Evolutionary conservation across 2,113 vertebrate genomes (phyloP).

Genomic region (Mesocricetus auratus): DNA sequence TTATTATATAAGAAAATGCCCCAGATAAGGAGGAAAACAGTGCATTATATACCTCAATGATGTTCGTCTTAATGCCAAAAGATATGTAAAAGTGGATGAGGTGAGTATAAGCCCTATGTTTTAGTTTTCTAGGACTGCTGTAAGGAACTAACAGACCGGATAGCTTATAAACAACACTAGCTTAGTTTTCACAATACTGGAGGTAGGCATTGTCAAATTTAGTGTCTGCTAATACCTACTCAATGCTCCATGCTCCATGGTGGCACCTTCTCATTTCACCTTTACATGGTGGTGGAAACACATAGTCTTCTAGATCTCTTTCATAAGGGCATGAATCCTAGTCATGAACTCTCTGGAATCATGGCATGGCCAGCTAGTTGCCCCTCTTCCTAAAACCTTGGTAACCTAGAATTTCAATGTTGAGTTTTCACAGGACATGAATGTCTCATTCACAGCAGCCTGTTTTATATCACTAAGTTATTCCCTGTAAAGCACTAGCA

Average conservation of each 20-base stretch:
- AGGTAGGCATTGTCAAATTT: background rate
- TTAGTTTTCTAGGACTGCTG: background rate
- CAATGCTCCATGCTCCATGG: background rate
- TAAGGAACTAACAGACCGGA: background rate
- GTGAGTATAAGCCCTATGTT: background rate
- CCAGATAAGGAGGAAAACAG: background rate
- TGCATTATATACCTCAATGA: background rate
- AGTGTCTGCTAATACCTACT: background rate
- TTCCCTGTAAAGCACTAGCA: background rate
- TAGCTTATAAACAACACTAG: background rate
- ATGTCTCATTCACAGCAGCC: background rate
- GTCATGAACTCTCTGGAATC: background rate
- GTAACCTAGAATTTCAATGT: background rate
- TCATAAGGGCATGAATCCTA: background rate
- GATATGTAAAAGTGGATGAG: background rate
- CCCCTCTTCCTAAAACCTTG: background rate
- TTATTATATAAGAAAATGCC: constrained; percentile 13
- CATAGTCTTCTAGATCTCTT: background rate
- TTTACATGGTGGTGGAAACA: background rate
- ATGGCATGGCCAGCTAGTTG: background rate
- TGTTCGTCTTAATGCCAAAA: background rate
- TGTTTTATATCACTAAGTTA: background rate
- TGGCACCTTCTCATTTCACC: background rate
- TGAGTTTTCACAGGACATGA: background rate
- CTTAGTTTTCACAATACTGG: background rate